Conservation (phyloP, 2,797 vertebrate species). For the Onychomys torridus region DNA sequence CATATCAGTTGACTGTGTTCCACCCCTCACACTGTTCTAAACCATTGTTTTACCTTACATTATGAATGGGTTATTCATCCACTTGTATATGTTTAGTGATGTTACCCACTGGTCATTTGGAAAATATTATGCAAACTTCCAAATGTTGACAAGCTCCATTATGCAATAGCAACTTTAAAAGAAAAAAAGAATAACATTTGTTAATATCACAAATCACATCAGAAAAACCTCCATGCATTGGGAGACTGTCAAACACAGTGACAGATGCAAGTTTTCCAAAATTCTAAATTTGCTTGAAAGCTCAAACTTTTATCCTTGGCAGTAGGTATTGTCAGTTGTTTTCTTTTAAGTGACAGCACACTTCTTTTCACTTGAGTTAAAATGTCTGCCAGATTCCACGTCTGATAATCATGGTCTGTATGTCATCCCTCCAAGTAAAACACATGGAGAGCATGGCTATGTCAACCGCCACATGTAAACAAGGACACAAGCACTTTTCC, state of each 20-base stretch:
- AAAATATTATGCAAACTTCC: constrained; percentile 39
- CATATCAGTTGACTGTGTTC: not conserved
- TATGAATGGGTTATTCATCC: constrained; percentile 13
- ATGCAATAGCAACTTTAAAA: not conserved
- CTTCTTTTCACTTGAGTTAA: constrained; percentile 68
- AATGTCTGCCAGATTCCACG: constrained; percentile 60
- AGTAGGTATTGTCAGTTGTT: constrained; percentile 70
- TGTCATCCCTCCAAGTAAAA: constrained; percentile 59
- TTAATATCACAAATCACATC: constrained; percentile 43
- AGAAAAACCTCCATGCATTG: constrained; percentile 48
- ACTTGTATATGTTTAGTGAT: not conserved
- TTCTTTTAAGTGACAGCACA: constrained; percentile 69
- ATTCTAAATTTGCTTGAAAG: constrained; percentile 72
- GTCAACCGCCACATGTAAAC: constrained; percentile 9
- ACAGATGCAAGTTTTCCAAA: constrained; percentile 70
- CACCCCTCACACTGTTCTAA: not conserved
- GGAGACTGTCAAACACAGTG: constrained; percentile 39
- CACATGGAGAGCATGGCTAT: constrained; percentile 3
- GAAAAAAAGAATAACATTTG: not conserved
- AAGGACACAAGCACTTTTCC: not conserved
- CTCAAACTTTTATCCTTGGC: constrained; percentile 70
- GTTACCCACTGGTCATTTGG: not conserved
- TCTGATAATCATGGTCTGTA: constrained; percentile 63
- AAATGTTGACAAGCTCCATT: constrained; percentile 33
- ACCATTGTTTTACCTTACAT: not conserved